phyloP scores from a whole-genome alignment of 53 echinoderm and acorn worm species.

The Apostichopus leukothele region DNA sequence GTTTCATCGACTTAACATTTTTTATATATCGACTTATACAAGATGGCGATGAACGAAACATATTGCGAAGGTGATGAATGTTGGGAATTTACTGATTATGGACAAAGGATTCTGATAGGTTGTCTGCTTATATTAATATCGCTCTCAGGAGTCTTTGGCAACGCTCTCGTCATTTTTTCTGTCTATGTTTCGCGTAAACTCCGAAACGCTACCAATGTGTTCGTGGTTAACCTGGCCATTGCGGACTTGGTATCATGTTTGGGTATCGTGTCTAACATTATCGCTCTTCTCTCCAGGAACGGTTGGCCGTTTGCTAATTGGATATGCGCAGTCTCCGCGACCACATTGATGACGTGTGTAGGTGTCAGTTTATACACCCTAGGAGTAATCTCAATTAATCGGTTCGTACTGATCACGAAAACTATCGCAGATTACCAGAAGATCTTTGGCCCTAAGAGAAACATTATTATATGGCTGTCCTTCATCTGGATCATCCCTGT shows the following conservation, averaged over 20 bases:
- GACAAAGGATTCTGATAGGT: slow-evolving; percentile 68
- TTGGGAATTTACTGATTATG: slow-evolving; percentile 76
- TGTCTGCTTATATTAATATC: slow-evolving; percentile 68
- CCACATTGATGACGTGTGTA: slow-evolving; percentile 78
- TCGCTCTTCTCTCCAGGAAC: slow-evolving; percentile 67
- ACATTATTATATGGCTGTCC: slow-evolving; percentile 58
- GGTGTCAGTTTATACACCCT: slow-evolving; percentile 83
- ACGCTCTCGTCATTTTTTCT: slow-evolving; percentile 80
- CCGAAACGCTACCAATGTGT: slow-evolving; percentile 85
- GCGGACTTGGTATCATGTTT: slow-evolving; percentile 80
- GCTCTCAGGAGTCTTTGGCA: slow-evolving; percentile 67
- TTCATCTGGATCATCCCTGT: slow-evolving; percentile 71
- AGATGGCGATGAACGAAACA: too few species aligned
- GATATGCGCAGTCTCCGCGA: slow-evolving; percentile 73
- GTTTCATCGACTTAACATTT: too few species aligned
- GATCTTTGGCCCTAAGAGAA: slow-evolving; percentile 61
- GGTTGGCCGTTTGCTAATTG: slow-evolving; percentile 77
- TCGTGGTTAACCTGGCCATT: slow-evolving; percentile 81
- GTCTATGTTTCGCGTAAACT: slow-evolving; percentile 83
- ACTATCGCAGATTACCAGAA: slow-evolving; percentile 66
- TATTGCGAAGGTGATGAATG: not conserved
- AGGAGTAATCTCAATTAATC: slow-evolving; percentile 80
- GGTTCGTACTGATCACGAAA: slow-evolving; percentile 82
- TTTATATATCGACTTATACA: too few species aligned
- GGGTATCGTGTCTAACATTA: slow-evolving; percentile 72